phyloP scores from a whole-genome alignment of 2,888 invertebrate species.

The Hermaeophaga mercurialis region DNA sequence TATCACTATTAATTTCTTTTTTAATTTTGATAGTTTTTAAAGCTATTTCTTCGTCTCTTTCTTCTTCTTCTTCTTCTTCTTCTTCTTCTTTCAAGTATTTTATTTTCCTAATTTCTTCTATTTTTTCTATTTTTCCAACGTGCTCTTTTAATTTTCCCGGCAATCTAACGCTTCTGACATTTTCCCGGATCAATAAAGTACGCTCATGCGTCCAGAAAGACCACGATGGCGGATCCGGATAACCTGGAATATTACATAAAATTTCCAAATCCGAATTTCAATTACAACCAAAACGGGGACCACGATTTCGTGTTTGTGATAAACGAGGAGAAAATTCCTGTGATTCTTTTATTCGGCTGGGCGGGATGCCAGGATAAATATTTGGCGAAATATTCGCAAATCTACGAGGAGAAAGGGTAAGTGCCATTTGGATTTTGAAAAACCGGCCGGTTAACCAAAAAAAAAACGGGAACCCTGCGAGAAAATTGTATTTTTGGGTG shows the following conservation, averaged over 20 bases:
- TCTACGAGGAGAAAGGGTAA: constrained; percentile 78
- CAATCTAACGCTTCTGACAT: too few relatives aligned
- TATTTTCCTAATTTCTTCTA: too few relatives aligned
- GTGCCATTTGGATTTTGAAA: constrained; percentile 43
- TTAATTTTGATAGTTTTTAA: too few relatives aligned
- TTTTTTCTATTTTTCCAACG: too few relatives aligned
- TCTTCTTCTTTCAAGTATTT: too few relatives aligned
- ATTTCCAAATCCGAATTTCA: constrained; percentile 63
- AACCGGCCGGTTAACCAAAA: constrained; percentile 29
- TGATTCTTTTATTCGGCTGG: constrained; percentile 78
- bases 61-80: too few relatives aligned
- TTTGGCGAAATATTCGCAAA: constrained; percentile 76
- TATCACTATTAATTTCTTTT: too few relatives aligned
- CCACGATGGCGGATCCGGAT: constrained; percentile 56
- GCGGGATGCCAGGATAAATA: constrained; percentile 80
- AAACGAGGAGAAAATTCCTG: constrained; percentile 67
- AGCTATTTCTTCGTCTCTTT: too few relatives aligned
- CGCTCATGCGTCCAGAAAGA: neutral
- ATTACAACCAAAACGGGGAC: constrained; percentile 49
- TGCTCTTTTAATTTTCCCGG: too few relatives aligned
- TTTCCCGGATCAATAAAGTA: neutral
- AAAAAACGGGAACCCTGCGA: too few relatives aligned
- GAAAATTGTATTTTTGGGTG: too few relatives aligned
- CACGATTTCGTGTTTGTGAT: constrained; percentile 63
- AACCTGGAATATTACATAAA: constrained; percentile 67